These are phyloP conservation scores for Micromys minutus DNA, from an alignment of 2,113 vertebrate genomes.

Conservation along the genomic window DNA sequence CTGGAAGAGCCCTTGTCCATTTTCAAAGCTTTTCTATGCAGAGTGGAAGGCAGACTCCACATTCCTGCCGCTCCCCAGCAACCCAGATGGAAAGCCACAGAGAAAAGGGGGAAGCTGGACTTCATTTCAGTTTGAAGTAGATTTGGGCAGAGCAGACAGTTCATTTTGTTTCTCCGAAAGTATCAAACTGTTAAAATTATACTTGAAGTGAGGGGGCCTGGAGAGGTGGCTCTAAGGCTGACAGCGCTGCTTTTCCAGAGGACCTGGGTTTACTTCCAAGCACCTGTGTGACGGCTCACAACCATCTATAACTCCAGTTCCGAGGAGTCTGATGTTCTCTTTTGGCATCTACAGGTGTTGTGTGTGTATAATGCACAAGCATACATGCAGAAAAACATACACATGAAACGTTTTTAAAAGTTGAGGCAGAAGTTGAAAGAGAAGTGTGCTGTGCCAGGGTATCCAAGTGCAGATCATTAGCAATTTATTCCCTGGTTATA, in stretches of 20 bases:
- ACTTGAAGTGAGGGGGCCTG: not conserved
- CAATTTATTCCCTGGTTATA: conserved; percentile 17
- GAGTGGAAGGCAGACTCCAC: not conserved
- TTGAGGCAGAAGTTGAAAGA: not conserved
- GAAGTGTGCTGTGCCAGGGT: not conserved
- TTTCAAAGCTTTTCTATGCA: not conserved
- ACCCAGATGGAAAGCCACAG: not conserved
- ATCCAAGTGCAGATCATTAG: not conserved
- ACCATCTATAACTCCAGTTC: not conserved
- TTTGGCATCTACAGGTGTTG: not conserved
- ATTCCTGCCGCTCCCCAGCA: not conserved
- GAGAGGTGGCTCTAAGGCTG: not conserved
- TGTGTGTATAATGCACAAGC: not conserved
- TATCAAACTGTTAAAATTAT: not conserved
- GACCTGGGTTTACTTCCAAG: not conserved
- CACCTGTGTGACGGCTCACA: not conserved
- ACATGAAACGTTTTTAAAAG: not conserved
- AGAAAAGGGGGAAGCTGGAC: not conserved
- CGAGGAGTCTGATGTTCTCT: not conserved
- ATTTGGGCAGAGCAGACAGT: not conserved
- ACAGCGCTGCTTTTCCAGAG: not conserved
- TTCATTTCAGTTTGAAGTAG: not conserved
- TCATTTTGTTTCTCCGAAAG: not conserved
- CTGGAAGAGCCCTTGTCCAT: not conserved
- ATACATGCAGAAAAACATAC: not conserved